phyloP scores from a whole-genome alignment of 2,888 invertebrate species.

The Apoda limacodes region DNA sequence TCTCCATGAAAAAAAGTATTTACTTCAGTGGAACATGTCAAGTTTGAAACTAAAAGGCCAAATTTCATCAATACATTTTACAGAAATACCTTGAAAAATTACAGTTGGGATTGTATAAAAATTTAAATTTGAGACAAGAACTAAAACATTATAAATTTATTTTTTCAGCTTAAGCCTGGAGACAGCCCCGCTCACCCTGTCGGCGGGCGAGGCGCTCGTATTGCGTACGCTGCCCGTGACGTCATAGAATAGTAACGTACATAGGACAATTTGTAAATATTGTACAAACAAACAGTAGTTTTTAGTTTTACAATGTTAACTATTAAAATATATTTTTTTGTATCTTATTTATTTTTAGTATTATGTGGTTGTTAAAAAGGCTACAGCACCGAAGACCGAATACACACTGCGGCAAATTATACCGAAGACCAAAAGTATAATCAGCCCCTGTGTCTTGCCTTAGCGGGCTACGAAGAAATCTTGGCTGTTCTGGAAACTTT shows the following conservation, averaged over 20 bases:
- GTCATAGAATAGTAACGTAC: conserved; percentile 3
- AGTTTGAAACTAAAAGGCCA: not conserved
- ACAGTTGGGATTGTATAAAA: not conserved
- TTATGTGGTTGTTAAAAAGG: no score
- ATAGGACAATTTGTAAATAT: conserved; percentile 1
- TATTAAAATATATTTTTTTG: no score
- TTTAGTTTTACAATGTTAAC: conserved; percentile 3
- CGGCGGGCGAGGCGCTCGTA: conserved; percentile 39
- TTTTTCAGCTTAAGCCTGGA: conserved; percentile 27
- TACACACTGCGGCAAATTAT: no score
- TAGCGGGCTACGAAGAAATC: no score
- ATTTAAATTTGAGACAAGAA: not conserved
- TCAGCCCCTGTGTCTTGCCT: no score
- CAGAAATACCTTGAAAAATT: not conserved
- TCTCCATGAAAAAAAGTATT: not conserved
- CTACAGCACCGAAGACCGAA: no score
- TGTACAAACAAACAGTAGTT: conserved; percentile 1
- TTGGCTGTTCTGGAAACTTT: no score
- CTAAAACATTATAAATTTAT: conserved; percentile 1
- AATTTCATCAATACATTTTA: not conserved
- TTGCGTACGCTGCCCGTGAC: conserved; percentile 27
- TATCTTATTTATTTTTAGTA: no score
- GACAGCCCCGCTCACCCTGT: conserved; percentile 22
- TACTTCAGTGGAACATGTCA: not conserved
- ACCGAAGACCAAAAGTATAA: no score